Evolutionary conservation across 1,140 invertebrate genomes (phyloP).

Genomic region (Sarcophaga peregrina): DNA sequence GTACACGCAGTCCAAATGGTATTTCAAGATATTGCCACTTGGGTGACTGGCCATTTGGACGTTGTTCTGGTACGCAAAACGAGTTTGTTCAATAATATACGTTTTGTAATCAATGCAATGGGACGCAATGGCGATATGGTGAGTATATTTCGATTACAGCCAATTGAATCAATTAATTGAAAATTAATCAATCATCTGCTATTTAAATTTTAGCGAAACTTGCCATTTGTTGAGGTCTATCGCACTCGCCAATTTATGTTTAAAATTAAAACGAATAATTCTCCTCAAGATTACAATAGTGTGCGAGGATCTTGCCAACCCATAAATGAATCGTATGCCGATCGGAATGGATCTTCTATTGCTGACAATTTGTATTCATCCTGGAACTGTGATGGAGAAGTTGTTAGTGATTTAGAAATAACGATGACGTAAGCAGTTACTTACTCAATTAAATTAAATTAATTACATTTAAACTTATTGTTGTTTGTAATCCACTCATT

Average conservation of each 20-base stretch:
- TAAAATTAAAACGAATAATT: constrained; percentile 67
- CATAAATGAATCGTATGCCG: constrained; percentile 50
- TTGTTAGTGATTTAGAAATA: constrained; percentile 76
- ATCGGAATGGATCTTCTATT: constrained; percentile 49
- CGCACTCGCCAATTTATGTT: constrained; percentile 81
- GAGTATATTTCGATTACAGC: constrained; percentile 54
- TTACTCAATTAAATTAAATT: background rate
- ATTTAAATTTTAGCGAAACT: constrained; percentile 72
- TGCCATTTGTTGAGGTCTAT: constrained; percentile 83
- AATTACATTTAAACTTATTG: constrained; percentile 7
- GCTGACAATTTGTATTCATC: constrained; percentile 67
- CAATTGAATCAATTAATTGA: background rate
- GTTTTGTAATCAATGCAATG: constrained; percentile 74
- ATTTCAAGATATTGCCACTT: constrained; percentile 84
- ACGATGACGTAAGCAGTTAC: constrained; percentile 73
- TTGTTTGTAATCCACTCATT: constrained; percentile 43
- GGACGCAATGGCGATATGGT: constrained; percentile 73
- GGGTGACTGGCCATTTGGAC: constrained; percentile 84
- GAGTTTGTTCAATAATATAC: constrained; percentile 78
- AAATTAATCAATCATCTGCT: background rate
- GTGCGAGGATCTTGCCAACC: constrained; percentile 60
- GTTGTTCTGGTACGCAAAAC: constrained; percentile 82
- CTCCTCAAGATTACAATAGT: constrained; percentile 56
- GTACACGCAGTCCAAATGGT: constrained; percentile 78
- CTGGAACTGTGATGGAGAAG: constrained; percentile 91